Conservation (phyloP, 64 coral and sea anemone species). For the Anthopleura sola region DNA sequence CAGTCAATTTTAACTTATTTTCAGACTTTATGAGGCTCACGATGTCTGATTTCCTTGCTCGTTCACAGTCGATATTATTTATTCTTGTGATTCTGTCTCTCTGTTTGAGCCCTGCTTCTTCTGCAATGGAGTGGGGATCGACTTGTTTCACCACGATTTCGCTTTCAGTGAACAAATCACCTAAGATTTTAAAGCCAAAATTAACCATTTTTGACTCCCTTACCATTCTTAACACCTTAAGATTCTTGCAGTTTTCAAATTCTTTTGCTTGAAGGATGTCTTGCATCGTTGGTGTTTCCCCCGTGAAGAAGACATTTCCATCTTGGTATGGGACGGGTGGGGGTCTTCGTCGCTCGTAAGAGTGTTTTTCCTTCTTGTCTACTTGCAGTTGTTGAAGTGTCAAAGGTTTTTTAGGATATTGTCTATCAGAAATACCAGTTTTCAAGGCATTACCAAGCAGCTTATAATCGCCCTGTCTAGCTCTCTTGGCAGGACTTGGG, state of each 20-base stretch:
- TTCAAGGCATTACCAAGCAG: slow-evolving; percentile 1
- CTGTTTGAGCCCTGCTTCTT: slow-evolving; percentile 29
- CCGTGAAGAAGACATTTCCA: neutral
- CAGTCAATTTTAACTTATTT: neutral
- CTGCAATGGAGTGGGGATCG: slow-evolving; percentile 39
- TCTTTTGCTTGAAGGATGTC: neutral
- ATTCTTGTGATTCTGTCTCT: slow-evolving; percentile 47
- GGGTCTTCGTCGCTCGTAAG: neutral
- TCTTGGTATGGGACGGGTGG: neutral
- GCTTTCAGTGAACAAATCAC: slow-evolving; percentile 17
- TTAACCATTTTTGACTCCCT: slow-evolving; percentile 34
- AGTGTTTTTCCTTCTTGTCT: neutral
- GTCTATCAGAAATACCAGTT: neutral
- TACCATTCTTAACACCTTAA: slow-evolving; percentile 29
- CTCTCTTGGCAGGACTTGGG: slow-evolving; percentile 37
- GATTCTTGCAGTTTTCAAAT: neutral
- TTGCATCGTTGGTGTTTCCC: neutral
- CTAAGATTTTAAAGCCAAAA: slow-evolving; percentile 62
- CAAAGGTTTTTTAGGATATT: neutral
- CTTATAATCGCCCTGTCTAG: neutral
- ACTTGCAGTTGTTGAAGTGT: neutral
- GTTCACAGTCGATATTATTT: slow-evolving; percentile 45
- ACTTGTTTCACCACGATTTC: slow-evolving; percentile 48
- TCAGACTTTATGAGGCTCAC: slow-evolving; percentile 19
- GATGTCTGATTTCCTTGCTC: slow-evolving; percentile 14